A percentile compares a stretch with the other conserved stretches of the same genome.
phyloP scores from a whole-genome alignment of 2,113 vertebrate genomes.

The Ellobius talpinus region DNA sequence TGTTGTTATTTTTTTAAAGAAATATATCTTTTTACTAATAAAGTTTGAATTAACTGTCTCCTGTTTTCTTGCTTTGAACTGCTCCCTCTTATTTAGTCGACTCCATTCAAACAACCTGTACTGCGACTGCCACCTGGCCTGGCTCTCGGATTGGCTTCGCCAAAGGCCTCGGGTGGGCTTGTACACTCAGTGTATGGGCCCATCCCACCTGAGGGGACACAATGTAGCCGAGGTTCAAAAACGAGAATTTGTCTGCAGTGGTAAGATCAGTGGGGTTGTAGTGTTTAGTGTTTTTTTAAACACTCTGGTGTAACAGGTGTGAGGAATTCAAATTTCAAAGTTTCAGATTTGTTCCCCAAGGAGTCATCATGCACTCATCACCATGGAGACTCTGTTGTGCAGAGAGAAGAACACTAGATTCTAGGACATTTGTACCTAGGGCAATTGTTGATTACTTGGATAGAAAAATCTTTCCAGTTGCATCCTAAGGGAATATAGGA shows the following conservation, averaged over 20 bases:
- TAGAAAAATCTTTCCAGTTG: background rate
- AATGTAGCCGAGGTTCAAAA: slow-evolving; percentile 99
- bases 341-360: accelerated
- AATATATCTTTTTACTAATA: slow-evolving; percentile 26
- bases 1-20: background rate
- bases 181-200: slow-evolving; percentile 98
- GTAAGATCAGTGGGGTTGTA: slow-evolving; percentile 85
- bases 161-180: slow-evolving; percentile 97
- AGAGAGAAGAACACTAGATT: too few species aligned
- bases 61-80: background rate
- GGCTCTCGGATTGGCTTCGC: slow-evolving; percentile 98
- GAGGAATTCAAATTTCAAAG: accelerated
- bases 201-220: slow-evolving; percentile 94
- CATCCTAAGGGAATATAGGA: background rate
- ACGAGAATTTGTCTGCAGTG: slow-evolving; percentile 96
- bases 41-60: slow-evolving; percentile 6
- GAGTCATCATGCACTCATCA: accelerated
- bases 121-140: slow-evolving; percentile 98
- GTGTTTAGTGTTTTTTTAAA: accelerated
- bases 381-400: background rate
- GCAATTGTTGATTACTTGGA: background rate
- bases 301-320: accelerated
- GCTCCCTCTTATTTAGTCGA: slow-evolving; percentile 87
- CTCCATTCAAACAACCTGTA: slow-evolving; percentile 99
- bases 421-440: background rate